Base-by-base conservation (phyloP, 2,113 vertebrate genomes). In the Phylloscopus trochilus region DNA sequence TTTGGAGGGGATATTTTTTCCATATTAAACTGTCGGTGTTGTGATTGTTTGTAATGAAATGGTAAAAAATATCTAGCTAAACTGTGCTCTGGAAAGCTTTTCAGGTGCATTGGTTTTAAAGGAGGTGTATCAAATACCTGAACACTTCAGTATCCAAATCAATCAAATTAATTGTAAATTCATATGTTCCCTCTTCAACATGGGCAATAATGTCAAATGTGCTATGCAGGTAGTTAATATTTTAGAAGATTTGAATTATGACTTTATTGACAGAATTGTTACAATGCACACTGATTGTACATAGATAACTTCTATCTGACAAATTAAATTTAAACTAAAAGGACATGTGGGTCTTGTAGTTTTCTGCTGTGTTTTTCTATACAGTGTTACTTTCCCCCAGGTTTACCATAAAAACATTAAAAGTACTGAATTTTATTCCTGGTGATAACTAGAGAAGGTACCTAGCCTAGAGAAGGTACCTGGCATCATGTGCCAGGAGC, bases 211-310 rank as follows among this genome's bases (percentile, higher is more conserved):
- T 98, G 98, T 99, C 97, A 98, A 98, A 98, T 98, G 98, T 99
- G 98, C 99, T 99, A 99, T 99, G 99, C 99, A 99, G 99, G 98
- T 98, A 99, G 98, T 98, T 98, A 98, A 98, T 97, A 98, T 98
- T 99, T 99, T 98, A 98, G 98, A 97, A 98, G 92, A 98, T 97
- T 98, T 98, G 97, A 98, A 98, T 89, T 62, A 68, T 97, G 92
- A 97, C 97, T 98, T 98, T 99, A 98, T 98, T 98, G 98, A 98
- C 97, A 98, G 98, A 98, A 98, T 98, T 99, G 99, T 99, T 99
- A 98, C 97, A 98, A 97, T 99, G 98, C 98, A 98, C 98, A 98
- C 98, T 98, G 98, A 98, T 97, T 99, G 99, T 99, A 99, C 93
- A 99, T 99, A 99, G 96, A 98, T 98, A 98, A 98, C 97, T 98